Conservation (phyloP, 2,797 vertebrate species). For the Gadopsis marmoratus region DNA sequence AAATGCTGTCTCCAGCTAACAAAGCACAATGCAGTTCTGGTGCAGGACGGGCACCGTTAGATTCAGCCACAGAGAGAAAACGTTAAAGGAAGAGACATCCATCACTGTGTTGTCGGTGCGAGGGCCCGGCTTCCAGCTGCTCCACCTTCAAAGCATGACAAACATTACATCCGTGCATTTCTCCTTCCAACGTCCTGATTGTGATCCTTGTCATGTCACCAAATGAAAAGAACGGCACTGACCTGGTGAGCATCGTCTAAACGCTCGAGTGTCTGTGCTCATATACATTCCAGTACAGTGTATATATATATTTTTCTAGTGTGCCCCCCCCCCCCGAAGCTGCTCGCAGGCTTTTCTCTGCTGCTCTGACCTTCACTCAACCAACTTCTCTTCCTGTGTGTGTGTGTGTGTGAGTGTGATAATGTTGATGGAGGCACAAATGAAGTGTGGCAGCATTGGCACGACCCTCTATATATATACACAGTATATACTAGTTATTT, state of each 20-base stretch:
- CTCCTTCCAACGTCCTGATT: not conserved
- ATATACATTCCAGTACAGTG: conserved; percentile 75
- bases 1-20: conserved; percentile 1
- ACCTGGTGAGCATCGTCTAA: conserved; percentile 5
- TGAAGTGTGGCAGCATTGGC: conserved; percentile 74
- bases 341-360: conserved; percentile 60
- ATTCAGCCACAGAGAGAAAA: conserved; percentile 8
- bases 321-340: conserved; percentile 59
- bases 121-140: conserved; percentile 12
- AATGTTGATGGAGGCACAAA: conserved; percentile 67
- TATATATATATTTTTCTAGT: conserved; percentile 75
- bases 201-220: not conserved
- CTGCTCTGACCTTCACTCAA: conserved; percentile 33
- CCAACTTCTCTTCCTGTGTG: conserved; percentile 44
- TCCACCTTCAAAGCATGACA: conserved; percentile 9
- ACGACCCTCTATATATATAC: conserved; percentile 69
- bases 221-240: not conserved
- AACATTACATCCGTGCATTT: not conserved
- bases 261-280: conserved; percentile 54
- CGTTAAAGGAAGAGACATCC: not conserved
- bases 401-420: conserved; percentile 7
- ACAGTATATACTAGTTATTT: conserved; percentile 83
- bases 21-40: conserved; percentile 6
- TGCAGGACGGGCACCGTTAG: not conserved
- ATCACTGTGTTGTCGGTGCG: not conserved